Evolutionary conservation across 2,113 vertebrate species (phyloP).

Genomic region (Notothenia rossii): DNA sequence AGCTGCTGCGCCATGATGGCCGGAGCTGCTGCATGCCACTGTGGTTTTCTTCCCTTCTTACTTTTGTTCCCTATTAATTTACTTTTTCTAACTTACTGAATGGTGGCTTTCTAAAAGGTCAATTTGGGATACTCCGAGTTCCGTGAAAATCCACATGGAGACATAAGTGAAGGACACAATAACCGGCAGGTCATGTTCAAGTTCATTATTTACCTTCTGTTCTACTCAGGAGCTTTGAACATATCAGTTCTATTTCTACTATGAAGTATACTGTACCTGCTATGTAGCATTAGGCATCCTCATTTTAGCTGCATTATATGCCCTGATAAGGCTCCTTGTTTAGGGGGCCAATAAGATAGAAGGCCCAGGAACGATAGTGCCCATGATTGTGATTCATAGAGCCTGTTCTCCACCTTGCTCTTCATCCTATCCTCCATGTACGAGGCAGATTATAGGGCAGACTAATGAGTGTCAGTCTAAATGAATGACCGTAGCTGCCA

Average conservation of each 20-base stretch:
- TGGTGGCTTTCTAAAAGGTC: not conserved
- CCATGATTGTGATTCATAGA: conserved; percentile 58
- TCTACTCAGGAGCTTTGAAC: not conserved
- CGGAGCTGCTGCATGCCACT: conserved; percentile 14
- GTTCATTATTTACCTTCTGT: not conserved
- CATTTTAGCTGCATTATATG: conserved; percentile 45
- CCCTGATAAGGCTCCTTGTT: conserved; percentile 49
- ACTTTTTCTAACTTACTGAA: not conserved
- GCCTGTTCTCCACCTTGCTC: conserved; percentile 42
- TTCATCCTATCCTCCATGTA: conserved; percentile 50
- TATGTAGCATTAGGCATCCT: conserved; percentile 48
- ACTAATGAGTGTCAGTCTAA: conserved; percentile 72
- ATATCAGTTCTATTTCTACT: conserved; percentile 18
- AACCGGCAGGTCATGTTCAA: not conserved
- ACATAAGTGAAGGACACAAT: not conserved
- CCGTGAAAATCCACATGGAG: not conserved
- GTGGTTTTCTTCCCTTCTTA: not conserved
- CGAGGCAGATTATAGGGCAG: conserved; percentile 59
- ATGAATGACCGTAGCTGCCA: conserved; percentile 64
- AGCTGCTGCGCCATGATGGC: conserved; percentile 36
- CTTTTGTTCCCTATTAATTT: conserved; percentile 1
- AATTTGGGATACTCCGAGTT: not conserved
- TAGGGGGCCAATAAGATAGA: conserved; percentile 10
- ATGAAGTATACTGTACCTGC: not conserved
- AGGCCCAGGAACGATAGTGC: conserved; percentile 45